Base-by-base conservation (phyloP, 2,888 invertebrate species). In the Leptothorax acervorum region DNA sequence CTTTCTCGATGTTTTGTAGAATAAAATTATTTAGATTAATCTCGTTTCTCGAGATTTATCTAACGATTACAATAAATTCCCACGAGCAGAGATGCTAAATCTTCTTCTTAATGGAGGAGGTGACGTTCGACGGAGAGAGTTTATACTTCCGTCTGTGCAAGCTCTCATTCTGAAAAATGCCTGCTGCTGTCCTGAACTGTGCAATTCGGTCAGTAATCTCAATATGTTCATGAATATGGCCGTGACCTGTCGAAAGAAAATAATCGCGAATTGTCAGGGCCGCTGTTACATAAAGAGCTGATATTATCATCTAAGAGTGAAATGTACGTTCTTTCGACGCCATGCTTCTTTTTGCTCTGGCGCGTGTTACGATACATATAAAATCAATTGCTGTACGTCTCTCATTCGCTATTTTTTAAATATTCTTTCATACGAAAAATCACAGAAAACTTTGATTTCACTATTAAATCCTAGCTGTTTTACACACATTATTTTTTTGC, bases 51-150 rank as follows among this genome's bases (percentile, higher is more conserved):
- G 0, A 18, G 3, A 12, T 0, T 28, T n/a, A 31, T 42, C 0
- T 28, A 12, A 45, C 11, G 35, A 6, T 87, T 82, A 91, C 6
- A 87, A 88, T 11, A 88, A 88, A 18, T 90, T 90, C 75, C 97
- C 97, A 85, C 96, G 95, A 96, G 97, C 97, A 60, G 97, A 97
- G 86, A 98, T 97, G 92, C 97, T 97, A 97, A 97, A 97, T 86
- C 97, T 95, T 53, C 87, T 84, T 51, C 78, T 83, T 6, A 86
- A 57, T 3, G 86, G 85, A 6, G 83, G 60, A 1, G 90, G 85
- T 45, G 87, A 89, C 51, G 94, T 92, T 70, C 89, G 87, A 12
- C 91, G 87, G 2, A 88, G 87, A n/a, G 88, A 60, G 55, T 89
- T 87, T 63, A 92, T 81, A 12, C 88, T 89, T 9, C 97, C 96